A percentile compares a stretch with the other conserved stretches of the same genome.
Conservation (phyloP, 1,140 invertebrate genomes). For the Mamestra configurata region DNA sequence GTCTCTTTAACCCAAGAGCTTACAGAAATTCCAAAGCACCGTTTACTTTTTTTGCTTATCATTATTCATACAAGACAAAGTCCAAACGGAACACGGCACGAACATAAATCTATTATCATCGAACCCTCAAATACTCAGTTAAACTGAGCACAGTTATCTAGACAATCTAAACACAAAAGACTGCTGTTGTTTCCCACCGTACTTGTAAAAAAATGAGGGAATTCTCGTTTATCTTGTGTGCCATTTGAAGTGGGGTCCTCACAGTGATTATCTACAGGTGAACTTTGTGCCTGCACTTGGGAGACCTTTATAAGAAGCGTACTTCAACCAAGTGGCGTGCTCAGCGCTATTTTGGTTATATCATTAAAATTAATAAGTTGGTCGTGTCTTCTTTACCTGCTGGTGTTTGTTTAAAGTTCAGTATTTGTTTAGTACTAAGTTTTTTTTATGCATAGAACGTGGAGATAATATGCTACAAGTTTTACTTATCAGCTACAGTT, state of each 20-base stretch:
- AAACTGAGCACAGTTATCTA: background rate
- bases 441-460: background rate
- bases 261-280: constrained; percentile 69
- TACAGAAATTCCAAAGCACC: no score
- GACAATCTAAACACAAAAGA: constrained; percentile 12
- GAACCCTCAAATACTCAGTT: background rate
- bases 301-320: constrained; percentile 72
- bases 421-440: background rate
- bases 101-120: background rate
- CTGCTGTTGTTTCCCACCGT: constrained; percentile 49
- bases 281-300: constrained; percentile 63
- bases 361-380: constrained; percentile 79
- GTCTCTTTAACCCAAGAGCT: no score
- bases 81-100: no score
- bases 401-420: background rate
- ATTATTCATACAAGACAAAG: no score
- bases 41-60: no score
- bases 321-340: constrained; percentile 65
- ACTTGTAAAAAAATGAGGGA: constrained; percentile 55
- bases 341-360: constrained; percentile 72
- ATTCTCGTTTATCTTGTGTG: constrained; percentile 70
- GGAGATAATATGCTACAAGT: no score
- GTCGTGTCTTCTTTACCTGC: constrained; percentile 46
- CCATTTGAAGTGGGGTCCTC: constrained; percentile 66
- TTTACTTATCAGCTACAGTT: no score